A percentile compares a stretch with the other conserved stretches of the same genome.
phyloP scores from a whole-genome alignment of 1,140 invertebrate genomes.

The Aphaenogaster rudis region DNA sequence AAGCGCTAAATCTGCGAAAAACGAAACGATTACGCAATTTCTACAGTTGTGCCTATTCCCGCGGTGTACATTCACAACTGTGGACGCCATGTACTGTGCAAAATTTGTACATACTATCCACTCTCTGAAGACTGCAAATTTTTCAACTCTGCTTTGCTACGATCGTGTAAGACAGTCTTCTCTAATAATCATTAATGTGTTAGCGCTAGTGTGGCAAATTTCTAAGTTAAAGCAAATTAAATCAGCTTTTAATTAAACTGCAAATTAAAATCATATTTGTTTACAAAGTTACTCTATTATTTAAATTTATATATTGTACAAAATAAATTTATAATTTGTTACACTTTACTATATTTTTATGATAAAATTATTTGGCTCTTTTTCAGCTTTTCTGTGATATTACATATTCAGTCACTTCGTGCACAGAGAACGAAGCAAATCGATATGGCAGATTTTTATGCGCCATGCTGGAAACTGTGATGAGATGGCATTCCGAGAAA shows the following conservation, averaged over 20 bases:
- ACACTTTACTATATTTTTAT: constrained; percentile 4
- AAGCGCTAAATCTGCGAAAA: constrained; percentile 95
- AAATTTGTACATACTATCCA: constrained; percentile 99
- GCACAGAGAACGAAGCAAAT: constrained; percentile 99
- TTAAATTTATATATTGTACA: not conserved
- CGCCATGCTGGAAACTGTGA: constrained; percentile 96
- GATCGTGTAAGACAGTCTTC: constrained; percentile 92
- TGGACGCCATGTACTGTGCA: constrained; percentile 98
- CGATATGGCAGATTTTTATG: constrained; percentile 98
- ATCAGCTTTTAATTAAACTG: too few relatives aligned
- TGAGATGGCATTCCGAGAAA: constrained; percentile 98
- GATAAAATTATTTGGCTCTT: constrained; percentile 68
- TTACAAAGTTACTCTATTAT: constrained; percentile 7
- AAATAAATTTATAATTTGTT: not conserved
- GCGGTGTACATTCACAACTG: constrained; percentile 97
- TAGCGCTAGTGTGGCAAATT: not conserved
- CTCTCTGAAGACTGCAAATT: constrained; percentile 97
- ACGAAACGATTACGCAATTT: constrained; percentile 98
- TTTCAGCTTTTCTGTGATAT: constrained; percentile 98
- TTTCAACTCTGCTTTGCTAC: constrained; percentile 98
- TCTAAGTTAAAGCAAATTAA: too few relatives aligned
- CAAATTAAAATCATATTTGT: not conserved
- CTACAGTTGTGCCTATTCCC: constrained; percentile 98
- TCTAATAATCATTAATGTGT: not conserved
- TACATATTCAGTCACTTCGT: constrained; percentile 98